Evolutionary conservation across 2,113 vertebrate genomes (phyloP), one percentile per base, ranked within the genome.

Genomic region (Nibea albiflora): DNA sequence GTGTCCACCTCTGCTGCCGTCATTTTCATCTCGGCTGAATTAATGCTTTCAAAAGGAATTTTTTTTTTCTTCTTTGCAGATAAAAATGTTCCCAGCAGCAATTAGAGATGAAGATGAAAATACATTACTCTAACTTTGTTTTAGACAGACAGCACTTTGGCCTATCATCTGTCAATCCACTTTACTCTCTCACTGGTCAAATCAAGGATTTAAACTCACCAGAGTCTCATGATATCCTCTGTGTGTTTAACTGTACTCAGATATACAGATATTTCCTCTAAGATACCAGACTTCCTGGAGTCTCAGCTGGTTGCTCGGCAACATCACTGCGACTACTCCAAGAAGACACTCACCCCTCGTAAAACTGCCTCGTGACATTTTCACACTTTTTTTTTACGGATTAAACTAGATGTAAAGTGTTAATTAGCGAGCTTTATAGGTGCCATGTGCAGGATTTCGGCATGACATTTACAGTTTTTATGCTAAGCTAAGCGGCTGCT

Each of bases 21-120:
- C 58, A 57, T 71, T 69, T 82, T 72, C 22, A 76, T 71, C 74
- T 76, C 66, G 11, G 69, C 44, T 31, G 54, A 80, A 52, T 77
- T 62, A 64, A 42, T 66, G 26, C 47, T 82, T 69, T 83, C 46
- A 73, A 3, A 11, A 26, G 24, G 49, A n/a, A 42, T 64, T 49
- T 52, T 58, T 50, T 47, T 2, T 35, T 1, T 26, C 35, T 73
- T 39, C 61, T 64, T 46, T 71, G 16, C 22, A 78, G 39, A 66
- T 73, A 78, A 53, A 69, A 75, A 76, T 44, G 71, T 80, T 65
- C 28, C 20, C 52, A 56, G 28, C 26, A 73, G 64, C 72, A 71
- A 42, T 80, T 58, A 65, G 10, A 60, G 52, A 75, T 17, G 2
- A 12, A 61, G 63, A 11, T 2, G 4, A 52, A 65, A 83, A 16